phyloP scores from a whole-genome alignment of 1,140 invertebrate species.

The Marisa cornuarietis region DNA sequence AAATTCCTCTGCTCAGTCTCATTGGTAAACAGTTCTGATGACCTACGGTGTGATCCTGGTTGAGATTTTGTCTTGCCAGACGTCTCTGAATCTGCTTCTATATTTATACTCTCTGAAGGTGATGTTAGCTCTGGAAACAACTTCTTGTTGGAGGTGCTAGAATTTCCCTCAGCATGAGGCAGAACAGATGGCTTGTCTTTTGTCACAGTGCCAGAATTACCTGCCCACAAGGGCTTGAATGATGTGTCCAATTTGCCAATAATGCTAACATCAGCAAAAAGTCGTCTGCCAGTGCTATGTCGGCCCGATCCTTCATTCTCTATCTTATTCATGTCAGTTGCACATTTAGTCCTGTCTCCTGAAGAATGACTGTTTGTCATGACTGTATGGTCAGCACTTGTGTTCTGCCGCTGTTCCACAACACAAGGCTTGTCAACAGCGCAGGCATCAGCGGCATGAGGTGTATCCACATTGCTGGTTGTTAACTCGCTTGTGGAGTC shows the following conservation, averaged over 20 bases:
- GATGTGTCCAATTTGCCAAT: neutral
- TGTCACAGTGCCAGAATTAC: conserved; percentile 16
- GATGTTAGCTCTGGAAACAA: neutral
- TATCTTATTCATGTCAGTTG: neutral
- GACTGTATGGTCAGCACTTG: no score
- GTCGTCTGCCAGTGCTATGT: conserved; percentile 1
- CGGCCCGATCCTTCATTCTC: neutral
- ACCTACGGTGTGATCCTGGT: neutral
- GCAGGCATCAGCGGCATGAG: no score
- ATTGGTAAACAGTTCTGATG: neutral
- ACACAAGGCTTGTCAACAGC: no score
- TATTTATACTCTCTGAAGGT: neutral
- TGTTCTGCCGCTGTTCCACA: no score
- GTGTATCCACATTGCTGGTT: no score
- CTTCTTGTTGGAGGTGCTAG: conserved; percentile 5
- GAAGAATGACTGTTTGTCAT: no score
- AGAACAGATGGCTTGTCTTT: conserved; percentile 14
- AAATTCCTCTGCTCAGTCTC: neutral
- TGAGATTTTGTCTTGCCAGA: neutral
- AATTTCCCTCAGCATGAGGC: neutral
- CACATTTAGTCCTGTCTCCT: no score
- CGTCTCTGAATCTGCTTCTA: neutral
- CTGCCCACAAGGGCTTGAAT: conserved; percentile 15
- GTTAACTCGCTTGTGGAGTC: no score
- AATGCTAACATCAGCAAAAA: conserved; percentile 3